Conservation (phyloP, 2,888 invertebrate species). For the Cerceris rybyensis region DNA sequence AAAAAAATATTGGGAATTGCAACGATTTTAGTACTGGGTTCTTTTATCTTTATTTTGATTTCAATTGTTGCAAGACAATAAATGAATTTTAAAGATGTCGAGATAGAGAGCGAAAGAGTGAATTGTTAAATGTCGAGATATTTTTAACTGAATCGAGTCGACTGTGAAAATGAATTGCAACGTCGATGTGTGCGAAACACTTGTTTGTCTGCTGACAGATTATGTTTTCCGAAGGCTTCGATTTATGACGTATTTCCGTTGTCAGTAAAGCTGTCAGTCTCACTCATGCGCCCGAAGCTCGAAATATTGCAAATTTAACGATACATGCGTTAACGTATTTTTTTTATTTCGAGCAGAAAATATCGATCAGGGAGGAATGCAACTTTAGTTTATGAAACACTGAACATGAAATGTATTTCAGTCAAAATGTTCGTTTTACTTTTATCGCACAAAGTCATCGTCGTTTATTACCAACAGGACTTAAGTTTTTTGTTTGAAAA, state of each 20-base stretch:
- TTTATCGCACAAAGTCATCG: not conserved
- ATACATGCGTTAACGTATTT: conserved; percentile 14
- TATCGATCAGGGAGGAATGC: too few relatives aligned
- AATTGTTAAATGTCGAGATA: conserved; percentile 37
- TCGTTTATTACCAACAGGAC: not conserved
- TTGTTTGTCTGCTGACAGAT: conserved; percentile 43
- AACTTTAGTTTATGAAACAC: not conserved
- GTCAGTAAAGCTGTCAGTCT: conserved; percentile 37
- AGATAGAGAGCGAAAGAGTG: conserved; percentile 4
- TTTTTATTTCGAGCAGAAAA: not conserved
- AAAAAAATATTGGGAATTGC: too few relatives aligned
- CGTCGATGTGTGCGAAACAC: conserved; percentile 19
- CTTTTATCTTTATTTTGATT: too few relatives aligned
- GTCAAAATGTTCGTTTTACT: too few relatives aligned
- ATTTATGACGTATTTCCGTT: conserved; percentile 36
- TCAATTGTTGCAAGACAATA: not conserved
- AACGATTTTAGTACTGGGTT: too few relatives aligned
- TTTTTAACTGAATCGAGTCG: conserved; percentile 28
- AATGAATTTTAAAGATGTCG: not conserved
- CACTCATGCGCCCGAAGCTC: conserved; percentile 4
- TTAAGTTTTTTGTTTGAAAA: not conserved
- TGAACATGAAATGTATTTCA: too few relatives aligned
- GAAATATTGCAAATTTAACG: conserved; percentile 25
- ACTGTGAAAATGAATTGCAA: conserved; percentile 36
- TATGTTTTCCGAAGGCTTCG: conserved; percentile 48